Evolutionary conservation across 2,888 invertebrate genomes (phyloP), one percentile per base, ranked within the genome.

Genomic region (Melolontha melolontha): DNA sequence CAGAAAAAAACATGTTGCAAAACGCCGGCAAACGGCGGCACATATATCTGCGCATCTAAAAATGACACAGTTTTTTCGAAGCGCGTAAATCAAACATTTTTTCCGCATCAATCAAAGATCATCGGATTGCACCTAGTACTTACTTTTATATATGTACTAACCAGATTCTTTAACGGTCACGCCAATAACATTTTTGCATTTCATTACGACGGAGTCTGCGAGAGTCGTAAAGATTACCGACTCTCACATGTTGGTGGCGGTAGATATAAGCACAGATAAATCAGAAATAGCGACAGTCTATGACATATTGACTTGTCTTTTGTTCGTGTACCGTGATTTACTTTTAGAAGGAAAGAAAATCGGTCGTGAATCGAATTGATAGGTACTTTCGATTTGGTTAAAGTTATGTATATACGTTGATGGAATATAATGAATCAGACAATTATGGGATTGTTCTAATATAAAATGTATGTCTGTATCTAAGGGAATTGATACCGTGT

Each of bases 221-320:
- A 22, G 34, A 34, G 10, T 42, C 27, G 57, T 29, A 57, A 42
- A 57, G 57, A 41, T 41, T 57, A 41, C 42, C 7, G 34, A 2
- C 5, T 34, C 34, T 34, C 34, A 34, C 10, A 34, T 34, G 34
- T 34, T 54, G 22, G 55, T 42, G 22, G 22, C 55, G 55, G 34
- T 10, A 50, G 39, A 17, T 14, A 39, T 57, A 55, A 44, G 29
- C 44, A 49, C 47, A 29, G 47, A 66, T 55, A 66, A 66, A 57
- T 66, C 66, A 55, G 55, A 55, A 7, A 65, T 27, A 27, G 41
- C 67, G 71, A 67, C 70, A 63, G 67, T 47, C 67, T 68, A 57
- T 71, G 72, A 72, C 72, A 72, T 71, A 71, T 71, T 71, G 72
- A 72, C 70, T 70, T 63, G 71, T 71, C 68, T 68, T 67, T 62